phyloP scores from a whole-genome alignment of 1,140 invertebrate species.

The Caerostris extrusa region DNA sequence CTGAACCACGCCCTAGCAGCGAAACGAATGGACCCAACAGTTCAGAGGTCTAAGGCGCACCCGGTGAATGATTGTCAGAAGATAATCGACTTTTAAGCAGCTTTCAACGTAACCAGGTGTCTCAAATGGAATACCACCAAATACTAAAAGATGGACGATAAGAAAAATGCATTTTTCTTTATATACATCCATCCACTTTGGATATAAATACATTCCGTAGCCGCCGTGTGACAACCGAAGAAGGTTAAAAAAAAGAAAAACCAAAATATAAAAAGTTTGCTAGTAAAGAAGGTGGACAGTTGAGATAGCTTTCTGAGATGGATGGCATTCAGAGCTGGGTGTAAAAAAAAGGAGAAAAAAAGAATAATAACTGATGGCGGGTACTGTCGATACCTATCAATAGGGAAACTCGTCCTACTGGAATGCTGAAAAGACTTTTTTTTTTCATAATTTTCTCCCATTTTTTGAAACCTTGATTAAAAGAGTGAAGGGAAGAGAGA shows the following conservation, averaged over 20 bases:
- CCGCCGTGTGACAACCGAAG: slow-evolving; percentile 72
- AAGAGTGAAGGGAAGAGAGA: slow-evolving; percentile 47
- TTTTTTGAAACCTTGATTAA: slow-evolving; percentile 68
- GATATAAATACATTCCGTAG: slow-evolving; percentile 70
- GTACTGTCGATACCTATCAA: slow-evolving; percentile 75
- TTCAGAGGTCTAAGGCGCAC: slow-evolving; percentile 72
- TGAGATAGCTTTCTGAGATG: slow-evolving; percentile 57
- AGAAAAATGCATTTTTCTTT: slow-evolving; percentile 76
- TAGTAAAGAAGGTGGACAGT: slow-evolving; percentile 66
- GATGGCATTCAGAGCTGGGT: slow-evolving; percentile 52
- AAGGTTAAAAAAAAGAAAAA: slow-evolving; percentile 29
- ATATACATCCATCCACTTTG: slow-evolving; percentile 58
- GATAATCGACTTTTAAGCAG: slow-evolving; percentile 77
- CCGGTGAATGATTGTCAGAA: slow-evolving; percentile 74
- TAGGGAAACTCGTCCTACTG: slow-evolving; percentile 52
- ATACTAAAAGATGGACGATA: slow-evolving; percentile 77
- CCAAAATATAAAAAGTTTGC: slow-evolving; percentile 38
- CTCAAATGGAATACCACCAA: slow-evolving; percentile 76
- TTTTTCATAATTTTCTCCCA: slow-evolving; percentile 17
- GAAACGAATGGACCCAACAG: slow-evolving; percentile 73
- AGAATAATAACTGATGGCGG: slow-evolving; percentile 56
- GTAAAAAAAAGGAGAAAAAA: slow-evolving; percentile 23
- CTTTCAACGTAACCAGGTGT: slow-evolving; percentile 76
- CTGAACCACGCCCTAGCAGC: slow-evolving; percentile 49
- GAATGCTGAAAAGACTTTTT: slow-evolving; percentile 55